A percentile compares a stretch with the other conserved stretches of the same genome.
Conservation (phyloP, 2,113 vertebrate species). For the Bos indicus region DNA sequence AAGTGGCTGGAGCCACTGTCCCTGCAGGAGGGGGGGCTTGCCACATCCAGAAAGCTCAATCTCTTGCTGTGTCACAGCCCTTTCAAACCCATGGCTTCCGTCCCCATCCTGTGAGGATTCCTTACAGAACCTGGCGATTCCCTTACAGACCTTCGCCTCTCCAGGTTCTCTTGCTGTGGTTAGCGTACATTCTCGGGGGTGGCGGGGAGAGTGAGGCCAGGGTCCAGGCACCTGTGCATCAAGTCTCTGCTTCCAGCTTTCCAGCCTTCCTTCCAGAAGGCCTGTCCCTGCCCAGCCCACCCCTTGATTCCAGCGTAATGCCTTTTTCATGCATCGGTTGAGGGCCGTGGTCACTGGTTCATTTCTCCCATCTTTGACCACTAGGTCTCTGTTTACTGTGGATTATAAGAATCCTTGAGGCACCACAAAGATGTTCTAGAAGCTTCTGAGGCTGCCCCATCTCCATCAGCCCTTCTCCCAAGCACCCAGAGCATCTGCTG, state of each 20-base stretch:
- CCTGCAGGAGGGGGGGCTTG: not conserved
- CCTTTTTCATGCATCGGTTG: not conserved
- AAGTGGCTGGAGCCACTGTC: not conserved
- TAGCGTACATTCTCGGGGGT: not conserved
- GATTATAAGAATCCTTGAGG: not conserved
- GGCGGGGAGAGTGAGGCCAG: not conserved
- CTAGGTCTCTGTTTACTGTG: not conserved
- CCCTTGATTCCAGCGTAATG: not conserved
- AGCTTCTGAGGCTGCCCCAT: not conserved
- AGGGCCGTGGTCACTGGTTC: not conserved
- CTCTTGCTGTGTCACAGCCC: not conserved
- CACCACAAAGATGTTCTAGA: not conserved
- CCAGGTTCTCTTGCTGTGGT: not conserved
- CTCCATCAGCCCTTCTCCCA: not conserved
- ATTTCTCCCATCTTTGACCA: not conserved
- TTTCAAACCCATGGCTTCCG: not conserved
- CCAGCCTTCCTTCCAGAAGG: not conserved
- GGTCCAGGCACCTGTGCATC: not conserved
- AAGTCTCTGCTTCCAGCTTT: not conserved
- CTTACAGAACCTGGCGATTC: not conserved
- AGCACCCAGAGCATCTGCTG: not conserved
- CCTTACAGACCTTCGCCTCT: not conserved
- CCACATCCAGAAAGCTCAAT: not conserved
- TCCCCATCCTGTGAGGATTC: not conserved
- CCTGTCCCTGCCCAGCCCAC: not conserved